phyloP scores from a whole-genome alignment of 23 tunicate genomes.

The Botrylloides violaceus region DNA sequence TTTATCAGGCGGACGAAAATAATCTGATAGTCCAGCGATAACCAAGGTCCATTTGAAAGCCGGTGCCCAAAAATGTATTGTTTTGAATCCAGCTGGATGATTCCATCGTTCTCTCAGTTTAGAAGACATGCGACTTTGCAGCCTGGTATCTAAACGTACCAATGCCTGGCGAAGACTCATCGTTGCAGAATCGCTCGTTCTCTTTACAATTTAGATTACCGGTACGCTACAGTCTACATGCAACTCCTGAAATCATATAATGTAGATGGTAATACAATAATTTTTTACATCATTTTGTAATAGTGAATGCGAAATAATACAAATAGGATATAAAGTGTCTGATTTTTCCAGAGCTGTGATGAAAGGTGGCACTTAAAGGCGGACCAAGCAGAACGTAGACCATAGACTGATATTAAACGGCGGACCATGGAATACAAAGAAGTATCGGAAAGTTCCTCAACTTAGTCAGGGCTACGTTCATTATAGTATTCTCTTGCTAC shows the following conservation, averaged over 20 bases:
- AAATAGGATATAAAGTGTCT: background rate
- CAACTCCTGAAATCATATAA: background rate
- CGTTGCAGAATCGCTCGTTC: background rate
- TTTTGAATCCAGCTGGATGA: constrained; percentile 78
- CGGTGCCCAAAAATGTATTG: constrained; percentile 98
- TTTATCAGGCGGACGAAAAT: constrained; percentile 90
- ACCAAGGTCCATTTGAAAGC: constrained; percentile 90
- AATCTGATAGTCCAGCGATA: constrained; percentile 78
- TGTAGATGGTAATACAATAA: background rate
- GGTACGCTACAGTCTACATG: background rate
- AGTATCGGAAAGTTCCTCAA: too few species aligned
- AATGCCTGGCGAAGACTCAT: constrained; percentile 40
- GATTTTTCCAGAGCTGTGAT: too few species aligned
- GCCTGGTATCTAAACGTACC: constrained; percentile 28
- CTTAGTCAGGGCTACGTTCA: too few species aligned
- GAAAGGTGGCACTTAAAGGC: too few species aligned
- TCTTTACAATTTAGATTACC: too few species aligned
- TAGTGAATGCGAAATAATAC: background rate
- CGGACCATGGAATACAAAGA: too few species aligned
- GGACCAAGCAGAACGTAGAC: too few species aligned
- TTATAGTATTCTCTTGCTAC: too few species aligned
- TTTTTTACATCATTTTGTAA: background rate
- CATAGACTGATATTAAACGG: too few species aligned
- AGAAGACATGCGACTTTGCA: constrained; percentile 42
- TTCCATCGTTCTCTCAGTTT: constrained; percentile 48